A percentile compares a stretch with the other conserved stretches of the same genome.
These are phyloP conservation scores for Galaxias olidus DNA, from an alignment of 2,797 vertebrate species.

Conservation along the genomic window DNA sequence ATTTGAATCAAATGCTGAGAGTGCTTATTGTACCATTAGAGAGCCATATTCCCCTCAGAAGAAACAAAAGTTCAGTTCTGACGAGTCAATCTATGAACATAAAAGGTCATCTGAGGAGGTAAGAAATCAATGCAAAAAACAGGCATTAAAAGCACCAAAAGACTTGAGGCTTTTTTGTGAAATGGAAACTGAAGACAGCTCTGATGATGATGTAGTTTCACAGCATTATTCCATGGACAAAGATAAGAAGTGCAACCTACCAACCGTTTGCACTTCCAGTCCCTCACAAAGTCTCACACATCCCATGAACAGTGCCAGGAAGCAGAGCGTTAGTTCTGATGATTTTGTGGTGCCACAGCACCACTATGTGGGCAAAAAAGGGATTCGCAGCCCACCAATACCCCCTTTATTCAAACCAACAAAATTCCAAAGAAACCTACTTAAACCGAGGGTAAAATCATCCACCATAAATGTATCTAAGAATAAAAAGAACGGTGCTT, in stretches of 20 bases:
- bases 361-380: too few relatives aligned
- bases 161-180: not conserved
- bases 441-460: not conserved
- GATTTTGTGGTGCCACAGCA: too few relatives aligned
- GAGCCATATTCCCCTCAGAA: not conserved
- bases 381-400: too few relatives aligned
- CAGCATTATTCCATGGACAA: not conserved
- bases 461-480: not conserved
- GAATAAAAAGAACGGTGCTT: not conserved
- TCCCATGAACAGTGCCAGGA: not conserved
- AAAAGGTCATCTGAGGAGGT: not conserved
- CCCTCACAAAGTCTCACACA: accelerated
- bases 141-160: not conserved
- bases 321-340: not conserved
- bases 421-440: not conserved
- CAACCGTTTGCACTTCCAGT: not conserved
- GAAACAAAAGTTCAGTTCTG: not conserved
- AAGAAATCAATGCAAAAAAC: not conserved
- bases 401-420: too few relatives aligned
- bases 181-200: not conserved
- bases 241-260: not conserved
- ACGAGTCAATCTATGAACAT: not conserved
- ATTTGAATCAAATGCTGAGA: not conserved
- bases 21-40: not conserved
- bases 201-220: not conserved